phyloP scores from a whole-genome alignment of 2,797 vertebrate species.

The Dendrocincla tyrannina region DNA sequence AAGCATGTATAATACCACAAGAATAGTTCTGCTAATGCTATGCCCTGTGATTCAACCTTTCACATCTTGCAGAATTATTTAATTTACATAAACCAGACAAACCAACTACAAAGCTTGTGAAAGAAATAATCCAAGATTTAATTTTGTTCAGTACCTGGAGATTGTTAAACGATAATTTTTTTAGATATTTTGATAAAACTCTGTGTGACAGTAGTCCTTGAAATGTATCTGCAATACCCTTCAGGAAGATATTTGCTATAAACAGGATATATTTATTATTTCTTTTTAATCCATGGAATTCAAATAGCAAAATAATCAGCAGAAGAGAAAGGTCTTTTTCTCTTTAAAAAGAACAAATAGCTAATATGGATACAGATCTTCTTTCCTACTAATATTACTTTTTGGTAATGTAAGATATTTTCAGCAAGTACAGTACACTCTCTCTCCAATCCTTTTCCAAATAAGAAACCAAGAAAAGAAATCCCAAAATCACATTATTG shows the following conservation, averaged over 20 bases:
- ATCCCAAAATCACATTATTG: background rate
- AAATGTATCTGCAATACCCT: background rate
- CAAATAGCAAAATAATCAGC: background rate
- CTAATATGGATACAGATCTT: fast-evolving
- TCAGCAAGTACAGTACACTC: background rate
- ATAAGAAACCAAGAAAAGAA: background rate
- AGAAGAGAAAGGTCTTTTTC: background rate
- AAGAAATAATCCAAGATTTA: background rate
- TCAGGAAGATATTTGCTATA: background rate
- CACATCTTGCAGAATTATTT: background rate
- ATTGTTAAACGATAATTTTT: background rate
- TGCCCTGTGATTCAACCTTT: background rate
- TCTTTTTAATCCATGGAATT: background rate
- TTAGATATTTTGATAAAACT: background rate
- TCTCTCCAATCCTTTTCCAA: background rate
- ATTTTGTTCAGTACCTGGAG: background rate
- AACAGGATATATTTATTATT: background rate
- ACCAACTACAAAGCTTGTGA: background rate
- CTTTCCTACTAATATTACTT: background rate
- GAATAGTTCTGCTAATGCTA: background rate
- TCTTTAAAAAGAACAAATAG: background rate
- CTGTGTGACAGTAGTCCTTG: background rate
- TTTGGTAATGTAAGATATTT: background rate
- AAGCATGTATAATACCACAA: background rate
- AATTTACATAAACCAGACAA: background rate